Percentiles rank a stretch among this genome's conserved stretches.
These are phyloP conservation scores for Caenorhabditis tropicalis DNA, from an alignment of 1,140 invertebrate genomes.

Conservation along the genomic window DNA sequence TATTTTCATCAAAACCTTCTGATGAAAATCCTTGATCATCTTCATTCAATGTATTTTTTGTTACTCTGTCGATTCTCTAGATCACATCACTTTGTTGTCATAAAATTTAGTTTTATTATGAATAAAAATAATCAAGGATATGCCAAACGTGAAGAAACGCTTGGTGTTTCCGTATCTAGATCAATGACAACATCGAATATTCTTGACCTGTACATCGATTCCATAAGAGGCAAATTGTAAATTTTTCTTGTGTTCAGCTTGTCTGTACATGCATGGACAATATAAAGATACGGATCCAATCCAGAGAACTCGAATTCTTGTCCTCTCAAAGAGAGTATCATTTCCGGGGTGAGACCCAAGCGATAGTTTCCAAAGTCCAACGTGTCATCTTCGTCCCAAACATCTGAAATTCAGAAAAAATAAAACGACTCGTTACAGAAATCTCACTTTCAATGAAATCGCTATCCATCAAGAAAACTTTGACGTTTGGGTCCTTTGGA, in stretches of 20 bases:
- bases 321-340: not conserved
- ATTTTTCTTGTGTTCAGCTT: not conserved
- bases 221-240: not conserved
- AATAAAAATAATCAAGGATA: not conserved
- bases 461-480: not conserved
- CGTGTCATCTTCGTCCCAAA: conserved; percentile 13
- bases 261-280: not conserved
- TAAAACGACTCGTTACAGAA: no score
- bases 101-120: not conserved
- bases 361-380: not conserved
- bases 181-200: not conserved
- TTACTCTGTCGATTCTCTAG: not conserved
- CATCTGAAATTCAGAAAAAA: not conserved
- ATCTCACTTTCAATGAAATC: not conserved
- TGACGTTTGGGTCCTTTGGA: not conserved
- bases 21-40: not conserved
- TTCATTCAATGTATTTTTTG: not conserved
- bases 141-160: not conserved
- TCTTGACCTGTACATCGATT: not conserved
- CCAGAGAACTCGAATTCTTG: not conserved
- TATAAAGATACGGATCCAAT: not conserved
- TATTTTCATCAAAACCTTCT: no score
- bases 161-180: not conserved
- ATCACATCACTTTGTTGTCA: not conserved
- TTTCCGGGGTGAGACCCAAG: not conserved